These are phyloP conservation scores for Ptilonorhynchus violaceus DNA, from an alignment of 2,113 vertebrate species.

Conservation along the genomic window DNA sequence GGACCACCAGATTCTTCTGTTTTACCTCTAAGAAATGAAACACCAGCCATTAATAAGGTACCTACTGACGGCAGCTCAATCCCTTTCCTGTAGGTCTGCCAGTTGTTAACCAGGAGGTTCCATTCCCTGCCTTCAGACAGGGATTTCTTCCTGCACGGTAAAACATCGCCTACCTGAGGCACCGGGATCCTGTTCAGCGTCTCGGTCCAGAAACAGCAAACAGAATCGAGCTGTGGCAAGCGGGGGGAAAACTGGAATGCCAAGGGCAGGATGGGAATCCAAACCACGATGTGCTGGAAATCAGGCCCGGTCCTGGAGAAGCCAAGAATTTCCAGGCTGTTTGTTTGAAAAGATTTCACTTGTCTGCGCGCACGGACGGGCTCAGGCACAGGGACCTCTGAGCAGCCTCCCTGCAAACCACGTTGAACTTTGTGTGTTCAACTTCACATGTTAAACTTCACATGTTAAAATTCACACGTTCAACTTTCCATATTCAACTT, in stretches of 20 bases:
- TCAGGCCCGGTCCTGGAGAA: constrained; percentile 55
- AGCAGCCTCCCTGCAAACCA: background rate
- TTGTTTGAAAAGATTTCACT: constrained; percentile 64
- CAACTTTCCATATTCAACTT: background rate
- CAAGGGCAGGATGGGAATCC: constrained; percentile 62
- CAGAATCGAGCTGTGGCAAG: constrained; percentile 75
- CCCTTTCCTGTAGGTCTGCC: constrained; percentile 23
- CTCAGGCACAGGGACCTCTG: background rate
- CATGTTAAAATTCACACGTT: background rate
- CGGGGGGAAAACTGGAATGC: constrained; percentile 66
- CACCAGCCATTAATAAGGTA: constrained; percentile 20
- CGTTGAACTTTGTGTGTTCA: background rate
- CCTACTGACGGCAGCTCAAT: constrained; percentile 37
- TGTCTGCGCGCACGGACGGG: background rate
- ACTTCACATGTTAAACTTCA: background rate
- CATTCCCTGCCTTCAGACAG: constrained; percentile 55
- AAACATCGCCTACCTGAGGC: constrained; percentile 76
- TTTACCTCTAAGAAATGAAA: constrained; percentile 52
- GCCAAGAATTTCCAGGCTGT: constrained; percentile 73
- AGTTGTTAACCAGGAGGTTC: constrained; percentile 38
- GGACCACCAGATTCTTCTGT: constrained; percentile 55
- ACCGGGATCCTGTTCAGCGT: constrained; percentile 70
- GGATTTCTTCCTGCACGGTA: constrained; percentile 67
- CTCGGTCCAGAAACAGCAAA: constrained; percentile 80
- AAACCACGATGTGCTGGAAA: constrained; percentile 75